Percentiles rank a stretch among this genome's conserved stretches.
These are phyloP conservation scores for Anarhynchus alexandrinus DNA, from an alignment of 2,113 vertebrate species.

Conservation along the genomic window DNA sequence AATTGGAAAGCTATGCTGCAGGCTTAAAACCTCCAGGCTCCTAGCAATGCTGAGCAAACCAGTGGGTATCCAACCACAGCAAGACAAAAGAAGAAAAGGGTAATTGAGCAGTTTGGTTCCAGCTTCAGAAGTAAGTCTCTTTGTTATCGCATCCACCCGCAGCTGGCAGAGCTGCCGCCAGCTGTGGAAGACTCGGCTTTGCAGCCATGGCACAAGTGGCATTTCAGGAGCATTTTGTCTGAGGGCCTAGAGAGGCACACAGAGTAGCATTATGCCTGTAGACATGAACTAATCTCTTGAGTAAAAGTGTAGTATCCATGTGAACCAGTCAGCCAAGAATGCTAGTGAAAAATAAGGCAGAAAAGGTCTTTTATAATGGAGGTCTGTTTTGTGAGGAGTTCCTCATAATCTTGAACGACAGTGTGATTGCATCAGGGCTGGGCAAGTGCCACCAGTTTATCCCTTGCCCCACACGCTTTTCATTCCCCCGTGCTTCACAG, in stretches of 20 bases:
- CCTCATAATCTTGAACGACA: background rate
- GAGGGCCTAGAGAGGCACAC: background rate
- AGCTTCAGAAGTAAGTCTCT: slow-evolving; percentile 29
- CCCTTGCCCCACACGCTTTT: background rate
- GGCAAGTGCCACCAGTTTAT: background rate
- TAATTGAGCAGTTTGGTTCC: slow-evolving; percentile 1
- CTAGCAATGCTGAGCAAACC: background rate
- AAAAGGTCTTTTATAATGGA: background rate
- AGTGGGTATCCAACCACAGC: background rate
- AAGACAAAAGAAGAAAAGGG: slow-evolving; percentile 35
- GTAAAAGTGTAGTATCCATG: background rate
- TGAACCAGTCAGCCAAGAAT: background rate
- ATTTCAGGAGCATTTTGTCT: background rate
- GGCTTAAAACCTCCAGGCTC: background rate
- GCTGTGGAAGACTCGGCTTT: slow-evolving; percentile 17
- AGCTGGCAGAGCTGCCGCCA: slow-evolving; percentile 22
- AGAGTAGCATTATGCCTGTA: background rate
- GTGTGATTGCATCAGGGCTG: rapidly evolving
- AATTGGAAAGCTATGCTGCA: background rate
- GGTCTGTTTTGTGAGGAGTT: background rate
- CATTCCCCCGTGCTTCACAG: background rate
- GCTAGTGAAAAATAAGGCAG: background rate
- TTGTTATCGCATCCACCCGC: background rate
- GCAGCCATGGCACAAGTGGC: background rate
- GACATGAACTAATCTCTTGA: background rate